phyloP scores from a whole-genome alignment of 2,888 invertebrate genomes.

The Chirona hameri region DNA sequence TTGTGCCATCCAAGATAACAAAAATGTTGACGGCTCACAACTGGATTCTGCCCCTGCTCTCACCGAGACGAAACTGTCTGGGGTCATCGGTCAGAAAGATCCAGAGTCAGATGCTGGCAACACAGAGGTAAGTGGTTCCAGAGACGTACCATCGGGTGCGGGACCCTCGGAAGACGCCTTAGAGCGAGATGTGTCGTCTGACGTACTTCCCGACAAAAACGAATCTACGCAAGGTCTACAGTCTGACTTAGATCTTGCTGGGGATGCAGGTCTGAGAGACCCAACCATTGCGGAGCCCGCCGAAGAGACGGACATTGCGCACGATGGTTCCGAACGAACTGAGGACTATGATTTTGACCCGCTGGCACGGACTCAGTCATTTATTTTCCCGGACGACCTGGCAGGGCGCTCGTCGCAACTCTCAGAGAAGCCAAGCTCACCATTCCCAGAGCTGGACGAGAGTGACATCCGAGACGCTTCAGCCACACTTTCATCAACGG shows the following conservation, averaged over 20 bases:
- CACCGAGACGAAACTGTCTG: neutral
- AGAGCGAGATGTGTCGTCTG: neutral
- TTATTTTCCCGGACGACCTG: neutral
- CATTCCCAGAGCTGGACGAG: neutral
- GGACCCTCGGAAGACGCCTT: neutral
- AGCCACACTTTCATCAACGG: no score
- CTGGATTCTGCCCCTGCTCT: neutral
- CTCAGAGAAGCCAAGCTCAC: constrained; percentile 2
- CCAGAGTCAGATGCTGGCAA: neutral
- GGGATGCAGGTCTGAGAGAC: neutral
- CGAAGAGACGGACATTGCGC: neutral
- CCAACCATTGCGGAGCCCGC: neutral
- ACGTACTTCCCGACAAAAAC: neutral
- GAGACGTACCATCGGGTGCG: no score
- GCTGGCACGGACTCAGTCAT: neutral
- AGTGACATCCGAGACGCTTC: neutral
- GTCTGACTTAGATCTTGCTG: neutral
- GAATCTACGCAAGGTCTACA: neutral
- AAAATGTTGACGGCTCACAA: neutral
- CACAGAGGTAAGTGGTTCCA: neutral
- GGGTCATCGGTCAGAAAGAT: neutral
- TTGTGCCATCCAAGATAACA: neutral
- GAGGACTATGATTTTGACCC: neutral
- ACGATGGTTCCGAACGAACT: constrained; percentile 42
- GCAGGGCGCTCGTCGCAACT: neutral